Conservation (phyloP, 2,113 vertebrate species). For the Neogobius melanostomus region DNA sequence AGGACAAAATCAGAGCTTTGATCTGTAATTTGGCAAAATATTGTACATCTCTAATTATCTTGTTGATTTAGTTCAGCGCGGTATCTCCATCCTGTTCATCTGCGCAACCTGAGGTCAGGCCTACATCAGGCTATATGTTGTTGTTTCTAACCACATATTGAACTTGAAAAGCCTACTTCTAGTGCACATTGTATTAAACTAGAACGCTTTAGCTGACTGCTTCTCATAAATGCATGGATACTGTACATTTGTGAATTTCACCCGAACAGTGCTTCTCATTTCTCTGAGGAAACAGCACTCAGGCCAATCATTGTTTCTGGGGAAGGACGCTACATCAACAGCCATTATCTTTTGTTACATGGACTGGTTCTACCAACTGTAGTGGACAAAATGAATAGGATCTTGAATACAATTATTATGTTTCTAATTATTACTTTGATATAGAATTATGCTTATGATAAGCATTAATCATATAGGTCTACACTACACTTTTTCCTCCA, state of each 20-base stretch:
- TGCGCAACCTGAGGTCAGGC: not conserved
- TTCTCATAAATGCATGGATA: slow-evolving; percentile 37
- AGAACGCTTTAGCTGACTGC: slow-evolving; percentile 23
- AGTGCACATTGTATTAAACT: slow-evolving; percentile 30
- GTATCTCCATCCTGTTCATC: not conserved
- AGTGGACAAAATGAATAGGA: not conserved
- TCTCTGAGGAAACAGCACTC: slow-evolving; percentile 61
- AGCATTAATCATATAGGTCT: too few relatives aligned
- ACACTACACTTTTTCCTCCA: too few relatives aligned
- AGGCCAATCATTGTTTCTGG: slow-evolving; percentile 57
- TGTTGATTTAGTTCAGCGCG: too few relatives aligned
- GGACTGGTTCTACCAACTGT: slow-evolving; percentile 3
- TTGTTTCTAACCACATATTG: slow-evolving; percentile 24
- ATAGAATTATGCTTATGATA: too few relatives aligned
- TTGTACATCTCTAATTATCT: too few relatives aligned
- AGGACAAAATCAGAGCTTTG: too few relatives aligned
- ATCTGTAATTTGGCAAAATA: too few relatives aligned
- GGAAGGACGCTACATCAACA: slow-evolving; percentile 46
- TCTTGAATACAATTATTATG: not conserved
- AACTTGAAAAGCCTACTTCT: slow-evolving; percentile 20
- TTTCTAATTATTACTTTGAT: too few relatives aligned
- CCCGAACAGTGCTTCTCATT: slow-evolving; percentile 53
- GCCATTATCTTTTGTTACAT: slow-evolving; percentile 42
- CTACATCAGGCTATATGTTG: not conserved
- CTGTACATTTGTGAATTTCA: slow-evolving; percentile 33